phyloP scores from a whole-genome alignment of 2,888 invertebrate species.

The Drosophila meridiana region DNA sequence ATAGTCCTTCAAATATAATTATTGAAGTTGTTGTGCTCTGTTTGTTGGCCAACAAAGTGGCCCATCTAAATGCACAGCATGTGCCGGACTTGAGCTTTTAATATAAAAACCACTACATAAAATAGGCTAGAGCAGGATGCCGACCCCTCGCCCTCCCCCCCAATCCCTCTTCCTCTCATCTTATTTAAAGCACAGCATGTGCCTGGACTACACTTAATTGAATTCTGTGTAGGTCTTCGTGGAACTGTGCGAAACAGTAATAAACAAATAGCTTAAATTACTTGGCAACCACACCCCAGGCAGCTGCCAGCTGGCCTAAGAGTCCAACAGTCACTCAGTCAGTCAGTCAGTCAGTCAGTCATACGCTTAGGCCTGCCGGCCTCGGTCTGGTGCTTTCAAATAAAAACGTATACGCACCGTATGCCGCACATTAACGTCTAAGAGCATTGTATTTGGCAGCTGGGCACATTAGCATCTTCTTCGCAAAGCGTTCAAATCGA shows the following conservation, averaged over 20 bases:
- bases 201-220: constrained; percentile 48
- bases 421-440: constrained; percentile 56
- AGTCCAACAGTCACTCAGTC: constrained; percentile 9
- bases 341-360: not conserved
- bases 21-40: not conserved
- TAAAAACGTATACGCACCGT: constrained; percentile 61
- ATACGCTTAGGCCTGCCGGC: constrained; percentile 3
- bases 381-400: constrained; percentile 17
- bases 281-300: constrained; percentile 33
- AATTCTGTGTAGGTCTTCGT: constrained; percentile 48
- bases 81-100: constrained; percentile 8
- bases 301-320: not conserved
- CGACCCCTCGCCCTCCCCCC: too few species aligned
- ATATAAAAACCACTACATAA: not conserved
- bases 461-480: constrained; percentile 49
- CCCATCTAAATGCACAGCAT: constrained; percentile 35
- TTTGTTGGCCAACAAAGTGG: constrained; percentile 1
- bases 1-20: constrained; percentile 16
- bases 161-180: not conserved
- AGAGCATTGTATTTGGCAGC: constrained; percentile 15
- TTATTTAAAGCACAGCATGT: constrained; percentile 53
- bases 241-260: constrained; percentile 36
- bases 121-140: not conserved
- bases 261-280: constrained; percentile 62
- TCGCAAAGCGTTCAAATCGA: constrained; percentile 47